These are phyloP conservation scores for Pedicia rivosa DNA, from an alignment of 2,888 invertebrate species.

Conservation along the genomic window DNA sequence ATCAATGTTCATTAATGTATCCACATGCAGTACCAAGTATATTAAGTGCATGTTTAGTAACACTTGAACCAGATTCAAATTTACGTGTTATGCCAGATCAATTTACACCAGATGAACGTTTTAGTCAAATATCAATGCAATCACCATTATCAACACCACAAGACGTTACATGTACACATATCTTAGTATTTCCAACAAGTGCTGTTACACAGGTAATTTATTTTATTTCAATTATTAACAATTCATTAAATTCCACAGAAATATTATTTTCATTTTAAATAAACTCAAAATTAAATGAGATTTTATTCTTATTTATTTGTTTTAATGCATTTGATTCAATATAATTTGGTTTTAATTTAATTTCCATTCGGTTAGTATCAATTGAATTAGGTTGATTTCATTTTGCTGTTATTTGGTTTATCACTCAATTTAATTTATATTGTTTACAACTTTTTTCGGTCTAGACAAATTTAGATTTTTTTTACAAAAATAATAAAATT, in stretches of 20 bases:
- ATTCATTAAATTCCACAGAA: background rate
- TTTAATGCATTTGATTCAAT: too few relatives aligned
- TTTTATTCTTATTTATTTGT: background rate
- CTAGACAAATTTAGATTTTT: too few relatives aligned
- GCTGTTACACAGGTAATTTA: slow-evolving; percentile 63
- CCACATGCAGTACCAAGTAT: slow-evolving; percentile 78
- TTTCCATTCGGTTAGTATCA: too few relatives aligned
- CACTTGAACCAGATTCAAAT: slow-evolving; percentile 78
- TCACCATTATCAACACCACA: slow-evolving; percentile 87
- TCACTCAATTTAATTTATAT: too few relatives aligned
- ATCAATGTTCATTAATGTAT: slow-evolving; percentile 70
- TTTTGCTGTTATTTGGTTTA: too few relatives aligned
- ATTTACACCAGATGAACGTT: slow-evolving; percentile 88
- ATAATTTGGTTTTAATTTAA: too few relatives aligned
- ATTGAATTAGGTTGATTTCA: too few relatives aligned
- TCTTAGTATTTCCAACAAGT: slow-evolving; percentile 95
- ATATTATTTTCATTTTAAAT: slow-evolving; percentile 2
- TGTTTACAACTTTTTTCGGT: too few relatives aligned
- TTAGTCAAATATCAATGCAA: slow-evolving; percentile 73
- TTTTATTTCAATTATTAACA: background rate
- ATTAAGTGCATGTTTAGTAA: slow-evolving; percentile 94
- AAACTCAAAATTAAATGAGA: background rate
- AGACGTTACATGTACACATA: slow-evolving; percentile 94
- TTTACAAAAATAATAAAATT: too few relatives aligned
- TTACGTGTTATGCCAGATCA: slow-evolving; percentile 87